Base-by-base conservation (phyloP, 1,140 invertebrate genomes). In the Melanaphis sacchari region DNA sequence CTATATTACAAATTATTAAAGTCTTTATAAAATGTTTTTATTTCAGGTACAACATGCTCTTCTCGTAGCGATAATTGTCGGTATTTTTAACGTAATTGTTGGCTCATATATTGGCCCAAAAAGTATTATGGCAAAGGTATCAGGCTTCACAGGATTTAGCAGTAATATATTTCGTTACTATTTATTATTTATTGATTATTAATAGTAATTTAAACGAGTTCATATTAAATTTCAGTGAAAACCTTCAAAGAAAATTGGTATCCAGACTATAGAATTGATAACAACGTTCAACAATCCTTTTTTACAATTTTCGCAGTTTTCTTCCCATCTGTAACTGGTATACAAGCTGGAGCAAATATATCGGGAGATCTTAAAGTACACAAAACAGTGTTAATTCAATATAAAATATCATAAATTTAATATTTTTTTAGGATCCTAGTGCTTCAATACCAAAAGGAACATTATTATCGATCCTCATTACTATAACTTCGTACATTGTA, bases 261-360 rank as follows among this genome's bases (percentile, higher is more conserved):
- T 0, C 96, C 98, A 0, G 96, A 97, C 94, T 99, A 98, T 95
- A 96, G 97, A 24, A 96, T 95, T 93, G 97, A 96, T 81, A 97
- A 98, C 94, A 96, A 96, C 0, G 94, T 96, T 22, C 95, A 97
- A 85, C 97, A 98, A 93, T 96, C 97, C 93, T 98, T 99, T 95
- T 99, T 99, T 95, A 97, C 97, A 90, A 97, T 99, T 0, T 99
- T 99, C 95, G 97, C 98, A 5, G 98, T 99, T 93, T 99, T 99
- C 95, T 99, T 99, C 95, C 98, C 99, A 4, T 99, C 98, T 4
- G 98, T 99, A 1, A 99, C 99, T 22, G 99, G 99, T 43, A 99
- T 99, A 91, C 97, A 99, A 95, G 99, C 99, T n/a, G 99, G 99
- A 1, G 99, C 98, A 0, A 99, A 99, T 94, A 98, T 99, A 94